Percentiles rank a stretch among this genome's conserved stretches.
phyloP scores from a whole-genome alignment of 1,140 invertebrate genomes.

The Anastatus disparis region DNA sequence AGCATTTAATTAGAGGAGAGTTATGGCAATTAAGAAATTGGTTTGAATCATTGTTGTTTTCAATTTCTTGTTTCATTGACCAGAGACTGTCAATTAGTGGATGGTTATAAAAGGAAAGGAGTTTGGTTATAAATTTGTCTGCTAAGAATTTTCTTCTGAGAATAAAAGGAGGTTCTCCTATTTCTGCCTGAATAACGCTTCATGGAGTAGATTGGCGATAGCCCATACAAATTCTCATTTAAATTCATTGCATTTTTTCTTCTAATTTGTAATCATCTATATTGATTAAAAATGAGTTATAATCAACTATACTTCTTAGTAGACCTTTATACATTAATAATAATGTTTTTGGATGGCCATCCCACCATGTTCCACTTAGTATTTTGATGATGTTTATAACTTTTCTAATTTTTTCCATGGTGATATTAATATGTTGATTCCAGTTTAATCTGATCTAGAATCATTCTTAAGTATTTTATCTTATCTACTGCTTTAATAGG shows the following conservation, averaged over 20 bases:
- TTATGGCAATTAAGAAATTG: no score
- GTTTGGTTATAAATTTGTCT: slow-evolving; percentile 4
- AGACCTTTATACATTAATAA: no score
- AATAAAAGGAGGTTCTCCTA: not conserved
- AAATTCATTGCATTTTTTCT: not conserved
- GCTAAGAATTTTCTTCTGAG: not conserved
- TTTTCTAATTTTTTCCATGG: not conserved
- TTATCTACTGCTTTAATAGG: no score
- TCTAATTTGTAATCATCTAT: no score
- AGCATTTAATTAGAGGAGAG: no score
- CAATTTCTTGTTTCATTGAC: no score
- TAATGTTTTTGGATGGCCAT: no score
- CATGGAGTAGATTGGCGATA: not conserved
- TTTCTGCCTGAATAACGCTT: not conserved
- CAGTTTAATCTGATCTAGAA: not conserved
- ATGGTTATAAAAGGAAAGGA: not conserved
- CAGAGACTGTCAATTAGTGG: no score
- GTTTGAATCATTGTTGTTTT: no score
- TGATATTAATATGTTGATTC: not conserved
- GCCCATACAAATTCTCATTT: not conserved
- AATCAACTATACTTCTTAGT: not conserved
- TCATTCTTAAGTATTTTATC: no score
- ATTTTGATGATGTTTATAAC: not conserved
- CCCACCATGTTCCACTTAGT: not conserved
- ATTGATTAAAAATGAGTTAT: not conserved